A percentile compares a stretch with the other conserved stretches of the same genome.
Conservation (phyloP, 2,888 invertebrate species). For the Balanococcus diminutus region DNA sequence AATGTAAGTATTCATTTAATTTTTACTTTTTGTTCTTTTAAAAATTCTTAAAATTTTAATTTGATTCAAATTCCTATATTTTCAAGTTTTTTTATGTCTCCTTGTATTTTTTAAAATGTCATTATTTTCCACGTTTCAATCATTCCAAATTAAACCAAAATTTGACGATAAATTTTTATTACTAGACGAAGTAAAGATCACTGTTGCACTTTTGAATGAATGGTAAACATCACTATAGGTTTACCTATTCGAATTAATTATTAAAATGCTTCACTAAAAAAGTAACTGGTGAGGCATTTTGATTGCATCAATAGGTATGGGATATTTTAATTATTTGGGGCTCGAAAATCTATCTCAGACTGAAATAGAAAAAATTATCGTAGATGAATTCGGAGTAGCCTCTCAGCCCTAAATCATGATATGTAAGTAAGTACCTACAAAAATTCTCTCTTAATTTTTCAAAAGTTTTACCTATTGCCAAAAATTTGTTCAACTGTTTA, state of each 20-base stretch:
- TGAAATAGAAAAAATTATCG: conserved; percentile 63
- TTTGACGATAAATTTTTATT: too few species aligned
- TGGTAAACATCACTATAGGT: background rate
- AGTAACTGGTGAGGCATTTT: conserved; percentile 62
- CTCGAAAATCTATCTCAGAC: conserved; percentile 66
- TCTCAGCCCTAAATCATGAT: conserved; percentile 64
- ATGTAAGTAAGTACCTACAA: conserved; percentile 62
- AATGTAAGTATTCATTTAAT: too few species aligned
- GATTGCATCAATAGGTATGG: conserved; percentile 66
- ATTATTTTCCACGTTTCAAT: too few species aligned
- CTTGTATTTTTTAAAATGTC: too few species aligned
- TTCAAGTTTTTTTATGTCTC: too few species aligned
- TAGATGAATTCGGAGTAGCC: conserved; percentile 63
- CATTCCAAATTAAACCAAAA: too few species aligned
- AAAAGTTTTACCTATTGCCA: too few species aligned
- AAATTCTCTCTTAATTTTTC: too few species aligned
- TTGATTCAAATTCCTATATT: too few species aligned
- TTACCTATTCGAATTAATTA: background rate
- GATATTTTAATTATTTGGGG: conserved; percentile 69
- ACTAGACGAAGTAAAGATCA: conserved; percentile 82
- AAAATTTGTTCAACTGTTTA: too few species aligned
- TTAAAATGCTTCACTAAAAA: conserved; percentile 58
- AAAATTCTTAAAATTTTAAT: too few species aligned
- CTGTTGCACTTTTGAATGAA: conserved; percentile 92
- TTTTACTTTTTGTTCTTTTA: too few species aligned